Evolutionary conservation across 2,888 invertebrate species (phyloP).

Genomic region (Cryptocheilus praepositus): DNA sequence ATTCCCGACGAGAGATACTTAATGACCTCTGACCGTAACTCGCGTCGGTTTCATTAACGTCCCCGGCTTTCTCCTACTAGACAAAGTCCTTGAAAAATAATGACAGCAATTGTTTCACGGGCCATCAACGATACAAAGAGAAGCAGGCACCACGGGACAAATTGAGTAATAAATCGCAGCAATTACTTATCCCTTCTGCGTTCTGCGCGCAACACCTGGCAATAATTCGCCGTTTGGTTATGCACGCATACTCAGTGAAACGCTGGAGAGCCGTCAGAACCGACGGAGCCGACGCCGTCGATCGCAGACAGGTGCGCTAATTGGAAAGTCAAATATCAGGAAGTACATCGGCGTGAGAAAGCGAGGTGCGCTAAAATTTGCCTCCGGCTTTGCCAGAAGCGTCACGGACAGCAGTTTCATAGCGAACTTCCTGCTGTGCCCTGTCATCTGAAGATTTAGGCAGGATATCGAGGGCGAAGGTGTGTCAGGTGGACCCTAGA

Average conservation of each 20-base stretch:
- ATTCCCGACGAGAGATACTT: slow-evolving; percentile 18
- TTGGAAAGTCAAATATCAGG: slow-evolving; percentile 61
- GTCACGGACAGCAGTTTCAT: slow-evolving; percentile 11
- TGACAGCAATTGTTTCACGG: slow-evolving; percentile 51
- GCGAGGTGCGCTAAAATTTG: slow-evolving; percentile 6
- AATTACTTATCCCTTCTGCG: slow-evolving; percentile 16
- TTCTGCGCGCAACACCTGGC: not conserved
- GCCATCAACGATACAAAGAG: slow-evolving; percentile 36
- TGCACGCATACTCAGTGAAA: too few relatives aligned
- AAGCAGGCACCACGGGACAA: slow-evolving; percentile 36
- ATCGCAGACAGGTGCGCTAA: slow-evolving; percentile 59
- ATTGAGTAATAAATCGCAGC: slow-evolving; percentile 54
- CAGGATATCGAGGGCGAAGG: slow-evolving; percentile 1
- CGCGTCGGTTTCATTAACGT: slow-evolving; percentile 39
- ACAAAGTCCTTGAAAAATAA: slow-evolving; percentile 51
- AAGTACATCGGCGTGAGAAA: slow-evolving; percentile 40
- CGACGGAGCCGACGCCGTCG: slow-evolving; percentile 21
- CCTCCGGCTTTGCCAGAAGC: not conserved
- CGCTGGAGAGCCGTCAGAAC: not conserved
- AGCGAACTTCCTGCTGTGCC: slow-evolving; percentile 1
- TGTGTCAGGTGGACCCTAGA: too few relatives aligned
- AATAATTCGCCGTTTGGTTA: too few relatives aligned
- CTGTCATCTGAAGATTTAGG: not conserved
- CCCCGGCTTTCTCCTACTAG: slow-evolving; percentile 11
- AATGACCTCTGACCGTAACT: slow-evolving; percentile 20